Evolutionary conservation across 2,888 invertebrate genomes (phyloP).

Genomic region (Limnephilus lunatus): DNA sequence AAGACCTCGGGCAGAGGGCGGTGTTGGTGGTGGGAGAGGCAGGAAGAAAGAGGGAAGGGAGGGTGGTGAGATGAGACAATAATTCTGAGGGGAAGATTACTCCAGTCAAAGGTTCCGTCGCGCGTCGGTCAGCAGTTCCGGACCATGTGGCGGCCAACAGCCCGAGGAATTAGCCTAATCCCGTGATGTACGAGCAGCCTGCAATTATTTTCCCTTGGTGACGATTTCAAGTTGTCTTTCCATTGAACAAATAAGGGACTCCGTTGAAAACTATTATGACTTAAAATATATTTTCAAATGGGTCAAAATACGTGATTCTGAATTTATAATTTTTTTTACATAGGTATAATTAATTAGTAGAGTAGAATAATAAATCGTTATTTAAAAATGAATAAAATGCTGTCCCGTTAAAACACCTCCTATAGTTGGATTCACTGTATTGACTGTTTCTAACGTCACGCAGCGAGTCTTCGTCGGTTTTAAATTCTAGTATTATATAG

Average conservation of each 20-base stretch:
- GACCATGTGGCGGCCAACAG: background rate
- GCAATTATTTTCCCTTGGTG: background rate
- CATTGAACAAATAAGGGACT: background rate
- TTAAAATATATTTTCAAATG: no score
- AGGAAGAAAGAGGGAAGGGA: background rate
- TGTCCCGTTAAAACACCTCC: no score
- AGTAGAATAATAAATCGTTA: no score
- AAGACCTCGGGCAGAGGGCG: background rate
- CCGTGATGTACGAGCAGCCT: background rate
- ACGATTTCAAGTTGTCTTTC: background rate
- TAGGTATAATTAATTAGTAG: no score
- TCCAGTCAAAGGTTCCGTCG: background rate
- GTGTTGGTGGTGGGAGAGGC: background rate
- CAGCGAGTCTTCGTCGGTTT: no score
- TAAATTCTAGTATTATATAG: no score
- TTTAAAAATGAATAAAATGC: no score
- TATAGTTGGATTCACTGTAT: no score
- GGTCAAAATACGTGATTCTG: no score
- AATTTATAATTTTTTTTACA: no score
- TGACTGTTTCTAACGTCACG: no score
- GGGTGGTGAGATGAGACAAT: background rate
- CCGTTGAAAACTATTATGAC: no score
- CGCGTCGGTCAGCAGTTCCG: background rate
- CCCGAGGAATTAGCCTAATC: slow-evolving; percentile 1
- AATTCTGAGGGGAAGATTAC: slow-evolving; percentile 1